phyloP scores from a whole-genome alignment of 2,888 invertebrate genomes.

The Epinotia bilunana region DNA sequence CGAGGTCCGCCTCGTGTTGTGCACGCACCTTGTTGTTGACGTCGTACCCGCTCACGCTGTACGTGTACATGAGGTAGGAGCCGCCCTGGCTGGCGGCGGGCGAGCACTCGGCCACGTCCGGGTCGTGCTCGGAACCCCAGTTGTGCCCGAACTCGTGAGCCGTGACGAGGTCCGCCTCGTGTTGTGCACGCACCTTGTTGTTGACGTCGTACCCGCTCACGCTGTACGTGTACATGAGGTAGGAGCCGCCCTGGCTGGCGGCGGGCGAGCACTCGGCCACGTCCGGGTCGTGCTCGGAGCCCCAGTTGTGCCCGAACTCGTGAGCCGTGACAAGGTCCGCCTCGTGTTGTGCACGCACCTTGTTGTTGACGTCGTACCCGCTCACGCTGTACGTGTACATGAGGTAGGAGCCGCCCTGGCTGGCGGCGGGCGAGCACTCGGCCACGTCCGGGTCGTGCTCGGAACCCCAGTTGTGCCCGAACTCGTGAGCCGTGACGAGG shows the following conservation, averaged over 20 bases:
- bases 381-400: constrained; percentile 99
- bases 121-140: constrained; percentile 99
- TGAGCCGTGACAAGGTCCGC: constrained; percentile 98
- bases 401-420: constrained; percentile 96
- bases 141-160: constrained; percentile 99
- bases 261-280: constrained; percentile 97
- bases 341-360: no score
- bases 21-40: constrained; percentile 94
- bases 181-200: constrained; percentile 92
- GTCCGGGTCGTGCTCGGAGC: constrained; percentile 98
- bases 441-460: constrained; percentile 98
- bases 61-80: constrained; percentile 98
- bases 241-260: constrained; percentile 97
- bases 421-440: constrained; percentile 97
- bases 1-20: constrained; percentile 97
- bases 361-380: constrained; percentile 98
- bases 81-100: constrained; percentile 97
- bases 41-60: constrained; percentile 98
- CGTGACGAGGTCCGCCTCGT: constrained; percentile 97
- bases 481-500: no score
- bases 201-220: constrained; percentile 98
- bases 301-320: constrained; percentile 99
- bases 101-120: constrained; percentile 97
- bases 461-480: no score
- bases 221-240: constrained; percentile 98